Evolutionary conservation across 2,113 vertebrate species (phyloP).

Genomic region (rabbit (Oryctolagus cuniculus)): DNA sequence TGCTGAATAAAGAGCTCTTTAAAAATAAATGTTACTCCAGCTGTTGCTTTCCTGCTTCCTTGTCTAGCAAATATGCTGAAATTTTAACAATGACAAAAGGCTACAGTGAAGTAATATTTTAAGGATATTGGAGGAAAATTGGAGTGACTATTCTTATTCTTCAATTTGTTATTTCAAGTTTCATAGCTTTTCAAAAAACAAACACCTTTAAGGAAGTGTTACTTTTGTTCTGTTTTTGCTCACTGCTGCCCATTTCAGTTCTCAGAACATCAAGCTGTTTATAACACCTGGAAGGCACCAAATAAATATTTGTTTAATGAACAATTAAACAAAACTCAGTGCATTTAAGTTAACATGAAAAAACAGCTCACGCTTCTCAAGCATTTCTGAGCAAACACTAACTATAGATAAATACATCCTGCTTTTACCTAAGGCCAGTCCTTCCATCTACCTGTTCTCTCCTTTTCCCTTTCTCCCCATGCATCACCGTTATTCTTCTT

Average conservation of each 20-base stretch:
- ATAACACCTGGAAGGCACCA: background rate
- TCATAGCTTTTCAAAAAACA: background rate
- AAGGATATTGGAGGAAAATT: background rate
- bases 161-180: background rate
- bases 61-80: background rate
- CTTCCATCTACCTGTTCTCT: background rate
- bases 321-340: background rate
- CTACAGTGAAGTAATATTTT: background rate
- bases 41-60: background rate
- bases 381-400: background rate
- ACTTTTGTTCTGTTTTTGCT: background rate
- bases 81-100: conserved; percentile 46
- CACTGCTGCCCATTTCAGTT: too few species aligned
- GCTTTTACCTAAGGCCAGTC: background rate
- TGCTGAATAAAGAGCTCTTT: conserved; percentile 30
- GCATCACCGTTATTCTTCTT: background rate
- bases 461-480: accelerated
- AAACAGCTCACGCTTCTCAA: background rate
- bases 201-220: background rate
- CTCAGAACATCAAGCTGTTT: background rate
- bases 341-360: background rate
- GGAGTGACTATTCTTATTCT: background rate
- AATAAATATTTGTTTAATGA: background rate
- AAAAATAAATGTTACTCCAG: conserved; percentile 23
- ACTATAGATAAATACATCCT: background rate